phyloP scores from a whole-genome alignment of 2,113 vertebrate species.

The Pangasianodon gigas region DNA sequence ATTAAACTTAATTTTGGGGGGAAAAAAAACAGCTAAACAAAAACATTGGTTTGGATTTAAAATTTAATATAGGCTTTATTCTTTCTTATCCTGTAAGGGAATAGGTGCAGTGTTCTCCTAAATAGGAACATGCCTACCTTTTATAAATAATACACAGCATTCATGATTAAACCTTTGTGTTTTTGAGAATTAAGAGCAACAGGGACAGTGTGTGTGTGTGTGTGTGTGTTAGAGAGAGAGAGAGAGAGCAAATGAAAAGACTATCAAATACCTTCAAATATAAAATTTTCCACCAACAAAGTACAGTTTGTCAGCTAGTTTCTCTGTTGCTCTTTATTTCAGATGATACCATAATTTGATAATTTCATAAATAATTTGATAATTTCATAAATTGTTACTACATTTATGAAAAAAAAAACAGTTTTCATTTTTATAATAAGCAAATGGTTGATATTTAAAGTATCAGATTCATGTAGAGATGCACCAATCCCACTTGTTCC shows the following conservation, averaged over 20 bases:
- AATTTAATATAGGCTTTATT: not conserved
- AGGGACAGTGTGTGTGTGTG: not conserved
- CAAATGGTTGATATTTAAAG: not conserved
- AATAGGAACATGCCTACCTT: not conserved
- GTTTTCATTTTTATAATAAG: not conserved
- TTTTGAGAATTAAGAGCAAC: not conserved
- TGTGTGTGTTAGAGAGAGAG: not conserved
- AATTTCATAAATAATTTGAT: too few relatives aligned
- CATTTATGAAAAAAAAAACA: too few relatives aligned
- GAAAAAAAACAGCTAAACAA: not conserved
- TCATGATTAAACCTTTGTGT: not conserved
- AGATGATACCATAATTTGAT: not conserved
- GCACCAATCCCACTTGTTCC: not conserved
- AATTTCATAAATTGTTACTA: too few relatives aligned
- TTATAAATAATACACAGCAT: not conserved
- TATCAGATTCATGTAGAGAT: not conserved
- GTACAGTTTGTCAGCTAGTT: not conserved
- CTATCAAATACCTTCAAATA: not conserved
- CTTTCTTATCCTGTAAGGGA: not conserved
- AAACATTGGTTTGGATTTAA: not conserved
- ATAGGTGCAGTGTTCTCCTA: not conserved
- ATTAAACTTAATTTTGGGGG: not conserved
- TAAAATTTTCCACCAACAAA: not conserved
- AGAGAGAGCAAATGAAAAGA: not conserved
- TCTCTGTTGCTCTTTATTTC: not conserved